Evolutionary conservation across 1,140 invertebrate species (phyloP).

Genomic region (Anoplolepis gracilipes): DNA sequence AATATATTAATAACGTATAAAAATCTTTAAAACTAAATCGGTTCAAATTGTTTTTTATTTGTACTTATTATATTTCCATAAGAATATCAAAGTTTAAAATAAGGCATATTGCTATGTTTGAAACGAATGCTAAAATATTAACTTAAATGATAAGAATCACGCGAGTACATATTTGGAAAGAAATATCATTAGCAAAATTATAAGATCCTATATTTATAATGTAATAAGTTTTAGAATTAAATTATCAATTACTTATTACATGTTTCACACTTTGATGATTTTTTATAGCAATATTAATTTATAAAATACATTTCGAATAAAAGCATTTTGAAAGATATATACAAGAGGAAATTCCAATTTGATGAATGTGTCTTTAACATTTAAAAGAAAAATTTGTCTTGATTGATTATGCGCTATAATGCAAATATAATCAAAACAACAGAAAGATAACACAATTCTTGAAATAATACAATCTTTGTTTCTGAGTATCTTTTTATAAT

Average conservation of each 20-base stretch:
- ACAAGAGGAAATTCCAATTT: constrained; percentile 23
- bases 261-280: neutral
- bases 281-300: neutral
- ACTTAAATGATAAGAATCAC: neutral
- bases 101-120: neutral
- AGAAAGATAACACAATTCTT: neutral
- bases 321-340: neutral
- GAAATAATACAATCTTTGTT: constrained; percentile 14
- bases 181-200: neutral
- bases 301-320: neutral
- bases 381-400: neutral
- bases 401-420: neutral
- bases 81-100: constrained; percentile 11
- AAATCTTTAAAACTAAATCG: constrained; percentile 40
- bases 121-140: constrained; percentile 16
- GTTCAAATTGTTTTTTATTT: constrained; percentile 5
- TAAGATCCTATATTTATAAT: neutral
- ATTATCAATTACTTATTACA: neutral
- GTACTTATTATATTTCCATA: neutral
- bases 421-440: neutral
- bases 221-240: neutral
- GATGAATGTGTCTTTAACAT: neutral
- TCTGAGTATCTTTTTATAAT: neutral
- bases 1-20: constrained; percentile 19
- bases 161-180: neutral